These are phyloP conservation scores for Scalopus aquaticus DNA, from an alignment of 2,113 vertebrate species.

Conservation along the genomic window DNA sequence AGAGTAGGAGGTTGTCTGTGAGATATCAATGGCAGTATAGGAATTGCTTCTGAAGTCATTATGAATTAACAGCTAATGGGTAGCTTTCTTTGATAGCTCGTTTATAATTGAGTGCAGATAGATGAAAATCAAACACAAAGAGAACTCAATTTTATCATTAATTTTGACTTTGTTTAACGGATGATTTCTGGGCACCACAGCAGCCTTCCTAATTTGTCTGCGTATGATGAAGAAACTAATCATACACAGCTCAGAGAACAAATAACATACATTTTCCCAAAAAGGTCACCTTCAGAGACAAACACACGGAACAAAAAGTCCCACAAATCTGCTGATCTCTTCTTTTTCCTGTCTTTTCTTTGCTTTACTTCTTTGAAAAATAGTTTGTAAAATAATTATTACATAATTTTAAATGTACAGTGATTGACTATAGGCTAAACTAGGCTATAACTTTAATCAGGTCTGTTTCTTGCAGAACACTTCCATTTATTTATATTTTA, in stretches of 20 bases:
- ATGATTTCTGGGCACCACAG: constrained; percentile 59
- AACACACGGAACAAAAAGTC: not conserved
- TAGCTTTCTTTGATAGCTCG: constrained; percentile 71
- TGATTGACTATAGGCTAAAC: not conserved
- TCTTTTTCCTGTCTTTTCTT: not conserved
- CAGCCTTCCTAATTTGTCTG: constrained; percentile 76
- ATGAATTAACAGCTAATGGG: constrained; percentile 64
- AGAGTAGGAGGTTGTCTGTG: constrained; percentile 34
- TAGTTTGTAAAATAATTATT: constrained; percentile 35
- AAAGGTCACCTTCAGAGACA: constrained; percentile 67
- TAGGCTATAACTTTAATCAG: constrained; percentile 32
- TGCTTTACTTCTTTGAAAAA: not conserved
- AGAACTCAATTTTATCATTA: constrained; percentile 72
- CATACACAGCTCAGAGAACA: constrained; percentile 65
- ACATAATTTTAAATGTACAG: not conserved
- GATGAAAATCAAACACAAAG: constrained; percentile 78
- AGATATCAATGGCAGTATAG: constrained; percentile 39
- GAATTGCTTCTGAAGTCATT: constrained; percentile 69
- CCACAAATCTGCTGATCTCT: not conserved
- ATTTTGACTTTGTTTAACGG: constrained; percentile 75
- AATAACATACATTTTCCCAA: constrained; percentile 55
- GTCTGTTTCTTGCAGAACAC: constrained; percentile 37
- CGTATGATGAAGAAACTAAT: constrained; percentile 71
- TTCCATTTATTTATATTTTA: not conserved
- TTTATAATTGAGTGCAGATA: constrained; percentile 72